Evolutionary conservation across 1,140 invertebrate species (phyloP), one percentile per base, ranked within the genome.

Genomic region (Achroia grisella): DNA sequence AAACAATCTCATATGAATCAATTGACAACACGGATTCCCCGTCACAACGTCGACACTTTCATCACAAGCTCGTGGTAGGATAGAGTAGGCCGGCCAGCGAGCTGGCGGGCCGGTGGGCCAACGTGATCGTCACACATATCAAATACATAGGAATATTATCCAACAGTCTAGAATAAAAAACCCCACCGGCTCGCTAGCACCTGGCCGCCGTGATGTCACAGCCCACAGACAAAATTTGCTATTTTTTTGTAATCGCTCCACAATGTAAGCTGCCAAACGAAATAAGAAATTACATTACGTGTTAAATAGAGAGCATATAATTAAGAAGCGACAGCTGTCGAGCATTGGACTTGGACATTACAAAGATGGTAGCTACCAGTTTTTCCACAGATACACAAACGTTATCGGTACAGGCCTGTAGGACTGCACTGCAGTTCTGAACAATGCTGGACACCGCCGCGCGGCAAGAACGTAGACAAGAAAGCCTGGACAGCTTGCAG

Each of bases 1-100:
- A 84, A 71, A 79, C 67, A 64, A 82, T 82, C 80, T 82, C 74
- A 77, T 76, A 76, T 76, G 75, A 79, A 80, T 78, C 62, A 62
- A 64, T 62, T 59, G 62, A 62, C 64, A 53, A 63, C 44, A 44
- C 41, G 37, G 44, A 12, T 12, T 35, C 44, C 46, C 28, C 15
- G 55, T 44, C 48, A 42, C 40, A 8, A 13, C 29, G 11, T 34
- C 31, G 34, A 43, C 32, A 35, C 41, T 11, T 6, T 29, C 39
- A 35, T 23, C 6, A 23, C 17, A 23, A 6, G 6, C 8, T 35
- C 10, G 14, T 8, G 29, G 28, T 11, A 29, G 35, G 33, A 30
- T 10, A 23, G 14, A 11, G 34, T 10, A 14, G 45, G 37, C 9
- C 28, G 29, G 36, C 5, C 23, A 36, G 44, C 35, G 49, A n/a